phyloP scores from a whole-genome alignment of 1,140 invertebrate species.

The Berghia stephanieae region DNA sequence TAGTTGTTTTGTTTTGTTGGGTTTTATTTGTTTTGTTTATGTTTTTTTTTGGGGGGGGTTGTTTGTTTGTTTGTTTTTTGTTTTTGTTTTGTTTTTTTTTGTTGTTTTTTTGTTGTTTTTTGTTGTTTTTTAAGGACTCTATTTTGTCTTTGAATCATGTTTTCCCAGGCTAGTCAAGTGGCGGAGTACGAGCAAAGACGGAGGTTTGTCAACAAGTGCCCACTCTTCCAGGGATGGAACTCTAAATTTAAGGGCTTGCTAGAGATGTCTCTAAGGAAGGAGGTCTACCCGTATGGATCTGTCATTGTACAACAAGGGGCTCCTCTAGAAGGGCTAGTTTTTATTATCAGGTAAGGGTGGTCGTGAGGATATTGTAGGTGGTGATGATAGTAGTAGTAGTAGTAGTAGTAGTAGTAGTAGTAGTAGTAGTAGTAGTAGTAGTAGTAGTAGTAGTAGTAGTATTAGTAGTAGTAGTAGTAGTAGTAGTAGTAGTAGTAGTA shows the following conservation, averaged over 20 bases:
- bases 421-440: constrained; percentile 33
- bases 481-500: no score
- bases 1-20: no score
- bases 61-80: no score
- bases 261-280: constrained; percentile 60
- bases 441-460: no score
- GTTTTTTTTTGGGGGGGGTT: no score
- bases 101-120: no score
- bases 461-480: no score
- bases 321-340: constrained; percentile 51
- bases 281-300: constrained; percentile 51
- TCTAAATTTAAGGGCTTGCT: constrained; percentile 55
- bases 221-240: constrained; percentile 56
- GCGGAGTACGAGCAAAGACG: constrained; percentile 53
- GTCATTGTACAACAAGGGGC: constrained; percentile 56
- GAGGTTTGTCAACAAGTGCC: constrained; percentile 52
- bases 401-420: constrained; percentile 30
- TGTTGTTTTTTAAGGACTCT: no score
- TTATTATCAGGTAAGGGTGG: constrained; percentile 53
- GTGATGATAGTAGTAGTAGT: constrained; percentile 30
- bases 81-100: no score
- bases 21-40: no score
- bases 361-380: constrained; percentile 7
- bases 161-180: constrained; percentile 57
- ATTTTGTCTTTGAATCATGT: not conserved